These are phyloP conservation scores for Cathartes aura DNA, from an alignment of 2,113 vertebrate genomes.

Conservation along the genomic window DNA sequence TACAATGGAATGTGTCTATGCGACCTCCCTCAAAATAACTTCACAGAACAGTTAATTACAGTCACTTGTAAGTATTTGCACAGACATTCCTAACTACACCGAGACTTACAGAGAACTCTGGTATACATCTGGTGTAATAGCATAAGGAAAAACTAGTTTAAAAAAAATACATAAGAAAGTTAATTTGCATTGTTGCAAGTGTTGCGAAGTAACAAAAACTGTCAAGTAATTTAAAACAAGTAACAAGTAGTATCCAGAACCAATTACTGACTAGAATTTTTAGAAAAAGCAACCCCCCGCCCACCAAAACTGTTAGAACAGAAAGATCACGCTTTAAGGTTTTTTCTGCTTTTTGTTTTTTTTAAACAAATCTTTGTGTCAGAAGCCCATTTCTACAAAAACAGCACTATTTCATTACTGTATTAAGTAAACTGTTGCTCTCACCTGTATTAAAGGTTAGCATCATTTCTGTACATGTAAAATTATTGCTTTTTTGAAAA, in stretches of 20 bases:
- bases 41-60: conserved; percentile 48
- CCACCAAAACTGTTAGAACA: conserved; percentile 73
- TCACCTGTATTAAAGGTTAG: conserved; percentile 82
- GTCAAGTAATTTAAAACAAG: conserved; percentile 77
- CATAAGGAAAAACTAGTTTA: conserved; percentile 45
- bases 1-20: conserved; percentile 67
- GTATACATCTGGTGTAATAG: conserved; percentile 33
- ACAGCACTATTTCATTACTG: conserved; percentile 68
- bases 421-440: conserved; percentile 79
- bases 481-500: conserved; percentile 88
- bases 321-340: conserved; percentile 71
- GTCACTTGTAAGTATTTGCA: conserved; percentile 19
- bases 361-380: conserved; percentile 79
- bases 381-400: conserved; percentile 80
- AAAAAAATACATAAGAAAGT: conserved; percentile 56
- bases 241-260: conserved; percentile 74
- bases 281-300: background rate
- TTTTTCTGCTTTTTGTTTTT: conserved; percentile 34
- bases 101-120: conserved; percentile 36
- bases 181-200: conserved; percentile 72
- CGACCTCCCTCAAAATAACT: conserved; percentile 21
- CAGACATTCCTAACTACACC: conserved; percentile 50
- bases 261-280: conserved; percentile 66
- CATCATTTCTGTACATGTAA: conserved; percentile 85
- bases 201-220: conserved; percentile 65